A percentile compares a stretch with the other conserved stretches of the same genome.
These are phyloP conservation scores for Anadara kagoshimensis DNA, from an alignment of 1,140 invertebrate species.

Conservation along the genomic window DNA sequence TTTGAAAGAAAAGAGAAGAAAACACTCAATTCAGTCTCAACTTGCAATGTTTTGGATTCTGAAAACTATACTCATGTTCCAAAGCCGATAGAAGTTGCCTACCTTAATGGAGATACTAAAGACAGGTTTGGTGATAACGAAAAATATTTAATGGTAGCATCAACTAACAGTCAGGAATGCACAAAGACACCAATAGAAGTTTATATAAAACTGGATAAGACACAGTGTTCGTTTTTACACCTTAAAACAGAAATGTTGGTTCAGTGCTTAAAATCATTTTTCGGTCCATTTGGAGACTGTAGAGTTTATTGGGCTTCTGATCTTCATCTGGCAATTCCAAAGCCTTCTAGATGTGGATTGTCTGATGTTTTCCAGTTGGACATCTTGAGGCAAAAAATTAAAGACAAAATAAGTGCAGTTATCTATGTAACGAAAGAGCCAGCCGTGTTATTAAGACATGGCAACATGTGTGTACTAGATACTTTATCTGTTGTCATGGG, in stretches of 20 bases:
- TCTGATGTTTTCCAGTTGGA: slow-evolving; percentile 21
- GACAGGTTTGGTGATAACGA: slow-evolving; percentile 19
- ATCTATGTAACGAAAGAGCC: slow-evolving; percentile 13
- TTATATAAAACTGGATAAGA: slow-evolving; percentile 13
- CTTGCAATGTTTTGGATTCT: too few relatives aligned
- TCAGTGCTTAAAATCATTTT: slow-evolving; percentile 25
- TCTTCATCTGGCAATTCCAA: slow-evolving; percentile 5
- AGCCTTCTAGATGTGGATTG: neutral
- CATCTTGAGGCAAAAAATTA: neutral
- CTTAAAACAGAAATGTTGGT: slow-evolving; percentile 34
- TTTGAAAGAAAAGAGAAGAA: slow-evolving; percentile 3
- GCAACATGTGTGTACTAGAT: slow-evolving; percentile 20
- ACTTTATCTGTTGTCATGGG: slow-evolving; percentile 13
- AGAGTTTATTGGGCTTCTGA: slow-evolving; percentile 23
- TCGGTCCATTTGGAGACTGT: slow-evolving; percentile 22
- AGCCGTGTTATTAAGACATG: slow-evolving; percentile 7
- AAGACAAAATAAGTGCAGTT: slow-evolving; percentile 12
- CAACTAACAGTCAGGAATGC: neutral
- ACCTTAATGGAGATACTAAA: neutral
- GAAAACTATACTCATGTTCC: too few relatives aligned
- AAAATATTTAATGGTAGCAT: slow-evolving; percentile 8
- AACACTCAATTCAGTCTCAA: neutral
- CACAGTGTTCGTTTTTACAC: slow-evolving; percentile 5
- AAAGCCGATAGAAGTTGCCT: neutral
- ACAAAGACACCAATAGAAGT: neutral